Evolutionary conservation across 1,140 invertebrate species (phyloP).

Genomic region (Dinoponera quadriceps): DNA sequence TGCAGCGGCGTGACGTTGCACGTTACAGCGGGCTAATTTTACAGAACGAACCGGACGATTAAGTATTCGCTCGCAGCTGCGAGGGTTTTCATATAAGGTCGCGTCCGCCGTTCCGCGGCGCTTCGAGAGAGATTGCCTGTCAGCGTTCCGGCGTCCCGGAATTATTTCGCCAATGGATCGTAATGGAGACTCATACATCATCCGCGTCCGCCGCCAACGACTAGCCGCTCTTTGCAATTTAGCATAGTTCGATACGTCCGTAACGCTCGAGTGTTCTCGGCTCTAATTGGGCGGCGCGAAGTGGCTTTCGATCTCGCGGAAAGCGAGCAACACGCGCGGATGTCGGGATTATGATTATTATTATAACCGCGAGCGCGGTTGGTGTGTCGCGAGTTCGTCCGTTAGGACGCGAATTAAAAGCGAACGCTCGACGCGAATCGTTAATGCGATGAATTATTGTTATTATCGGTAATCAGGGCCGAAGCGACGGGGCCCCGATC

Average conservation of each 20-base stretch:
- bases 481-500: constrained; percentile 39
- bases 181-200: constrained; percentile 16
- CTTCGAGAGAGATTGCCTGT: constrained; percentile 25
- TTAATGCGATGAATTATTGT: constrained; percentile 69
- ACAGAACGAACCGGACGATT: constrained; percentile 19
- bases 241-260: background rate
- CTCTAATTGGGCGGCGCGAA: constrained; percentile 15
- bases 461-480: constrained; percentile 69
- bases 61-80: constrained; percentile 36
- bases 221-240: constrained; percentile 12
- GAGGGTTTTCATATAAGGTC: constrained; percentile 19
- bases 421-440: background rate
- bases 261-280: background rate
- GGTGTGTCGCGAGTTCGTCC: constrained; percentile 10
- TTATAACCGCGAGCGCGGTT: background rate
- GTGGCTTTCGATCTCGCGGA: constrained; percentile 21
- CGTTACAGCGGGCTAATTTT: constrained; percentile 41
- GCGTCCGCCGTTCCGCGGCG: background rate
- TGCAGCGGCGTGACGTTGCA: constrained; percentile 40
- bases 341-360: no score
- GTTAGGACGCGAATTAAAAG: constrained; percentile 43
- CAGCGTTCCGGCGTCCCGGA: constrained; percentile 11
- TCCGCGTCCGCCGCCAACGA: background rate
- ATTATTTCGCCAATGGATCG: constrained; percentile 22
- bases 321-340: background rate